Conservation (phyloP, 2,113 vertebrate genomes). For the Chloropsis hardwickii region DNA sequence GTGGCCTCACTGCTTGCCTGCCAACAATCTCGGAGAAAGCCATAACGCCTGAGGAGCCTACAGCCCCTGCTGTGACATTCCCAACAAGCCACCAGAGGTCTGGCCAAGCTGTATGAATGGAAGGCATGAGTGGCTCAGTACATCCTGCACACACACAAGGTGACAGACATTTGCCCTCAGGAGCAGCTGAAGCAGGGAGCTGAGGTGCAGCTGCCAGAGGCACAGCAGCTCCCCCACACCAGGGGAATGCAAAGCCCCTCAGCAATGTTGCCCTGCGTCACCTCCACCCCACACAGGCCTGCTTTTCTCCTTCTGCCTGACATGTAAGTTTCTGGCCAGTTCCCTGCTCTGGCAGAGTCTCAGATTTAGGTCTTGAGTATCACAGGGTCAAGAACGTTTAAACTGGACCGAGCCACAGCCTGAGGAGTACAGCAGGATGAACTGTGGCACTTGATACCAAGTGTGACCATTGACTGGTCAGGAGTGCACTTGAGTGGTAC, state of each 20-base stretch:
- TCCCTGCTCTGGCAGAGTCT: neutral
- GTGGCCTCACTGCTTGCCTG: neutral
- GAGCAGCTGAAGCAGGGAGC: slow-evolving; percentile 60
- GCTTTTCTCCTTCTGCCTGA: neutral
- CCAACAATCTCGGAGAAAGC: neutral
- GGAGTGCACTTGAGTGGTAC: neutral
- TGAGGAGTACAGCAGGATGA: neutral
- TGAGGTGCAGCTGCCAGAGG: slow-evolving; percentile 53
- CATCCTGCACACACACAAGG: neutral
- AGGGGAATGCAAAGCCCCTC: slow-evolving; percentile 51
- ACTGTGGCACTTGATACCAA: neutral
- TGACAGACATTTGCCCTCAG: neutral
- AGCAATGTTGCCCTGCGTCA: neutral
- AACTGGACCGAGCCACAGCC: neutral
- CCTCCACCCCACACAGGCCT: neutral
- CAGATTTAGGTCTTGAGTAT: neutral
- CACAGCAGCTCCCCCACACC: neutral
- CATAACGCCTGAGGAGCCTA: rapidly evolving
- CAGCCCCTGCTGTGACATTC: neutral
- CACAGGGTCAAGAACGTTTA: neutral
- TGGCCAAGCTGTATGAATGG: neutral
- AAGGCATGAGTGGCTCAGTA: neutral
- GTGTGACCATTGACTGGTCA: neutral
- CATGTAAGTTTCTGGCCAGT: neutral
- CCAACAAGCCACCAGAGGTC: neutral